Base-by-base conservation (phyloP, 2,888 invertebrate genomes). In the Amorpha juglandis region DNA sequence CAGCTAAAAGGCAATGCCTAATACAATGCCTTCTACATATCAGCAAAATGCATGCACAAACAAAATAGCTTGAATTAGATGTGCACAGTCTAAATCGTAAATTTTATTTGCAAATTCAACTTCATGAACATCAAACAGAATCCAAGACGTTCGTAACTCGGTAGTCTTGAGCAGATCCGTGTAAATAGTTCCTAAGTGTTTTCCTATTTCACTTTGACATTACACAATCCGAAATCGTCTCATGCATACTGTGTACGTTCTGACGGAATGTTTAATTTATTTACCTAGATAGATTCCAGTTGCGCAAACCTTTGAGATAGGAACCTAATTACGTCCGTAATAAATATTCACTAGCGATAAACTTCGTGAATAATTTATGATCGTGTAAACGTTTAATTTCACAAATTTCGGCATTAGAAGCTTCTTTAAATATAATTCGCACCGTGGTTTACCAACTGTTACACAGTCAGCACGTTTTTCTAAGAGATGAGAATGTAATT, bases 291-390 rank as follows among this genome's bases (percentile, higher is more conserved):
- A 79, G 75, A 81, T 82, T 82, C 78, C 78, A 74, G 78, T 86
- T 86, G 79, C 80, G 81, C 80, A 86, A 89, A 83, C 83, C 83
- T 84, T 80, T 77, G 80, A 86, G 82, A 80, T 84, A 83, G 77
- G 81, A 86, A 89, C 84, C 87, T 89, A 90, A 89, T 90, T 90
- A 90, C 83, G 84, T 79, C 83, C 71, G 84, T 82, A 88, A 87
- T 90, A 90, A 90, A 90, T 90, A 88, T 89, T 88, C 88, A 88
- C 88, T 86, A 88, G 85, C 84, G 81, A 89, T 89, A 89, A 90
- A 89, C 84, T 89, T 84, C 74, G 83, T 73, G 86, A 88, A 87
- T 88, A 89, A 88, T 89, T 90, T 86, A 89, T 82, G 86, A 81
- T 78, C 76, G 78, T 87, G 85, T 86, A 85, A 89, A 87, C 84